phyloP scores from a whole-genome alignment of 2,113 vertebrate species.

The Rhodinocichla rosea region DNA sequence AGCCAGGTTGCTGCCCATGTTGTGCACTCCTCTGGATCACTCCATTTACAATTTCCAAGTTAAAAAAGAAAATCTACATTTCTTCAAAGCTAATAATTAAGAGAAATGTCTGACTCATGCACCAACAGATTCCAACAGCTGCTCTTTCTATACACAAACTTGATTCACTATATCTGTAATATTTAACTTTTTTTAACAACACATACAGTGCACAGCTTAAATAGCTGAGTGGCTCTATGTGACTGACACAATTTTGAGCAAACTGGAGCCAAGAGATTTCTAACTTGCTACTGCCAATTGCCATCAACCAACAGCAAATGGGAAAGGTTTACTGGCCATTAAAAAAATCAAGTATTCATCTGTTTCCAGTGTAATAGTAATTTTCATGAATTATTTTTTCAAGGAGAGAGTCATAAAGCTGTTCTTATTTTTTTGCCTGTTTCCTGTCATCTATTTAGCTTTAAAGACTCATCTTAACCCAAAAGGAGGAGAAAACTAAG shows the following conservation, averaged over 20 bases:
- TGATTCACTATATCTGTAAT: background rate
- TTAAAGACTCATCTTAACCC: background rate
- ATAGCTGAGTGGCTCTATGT: background rate
- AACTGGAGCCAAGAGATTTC: background rate
- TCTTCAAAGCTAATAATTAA: conserved; percentile 2
- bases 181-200: background rate
- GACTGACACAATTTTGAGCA: background rate
- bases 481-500: background rate
- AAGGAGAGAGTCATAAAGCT: background rate
- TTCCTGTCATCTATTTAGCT: background rate
- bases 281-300: background rate
- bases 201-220: background rate
- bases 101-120: background rate
- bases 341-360: background rate
- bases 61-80: background rate
- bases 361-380: background rate
- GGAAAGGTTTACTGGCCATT: background rate
- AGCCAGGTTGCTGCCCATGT: background rate
- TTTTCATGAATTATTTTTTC: background rate
- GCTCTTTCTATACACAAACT: background rate
- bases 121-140: background rate
- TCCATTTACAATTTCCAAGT: background rate
- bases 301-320: background rate
- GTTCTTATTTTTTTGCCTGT: background rate
- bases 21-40: background rate